Evolutionary conservation across 2,113 vertebrate genomes (phyloP).

Genomic region (Tor tambroides): DNA sequence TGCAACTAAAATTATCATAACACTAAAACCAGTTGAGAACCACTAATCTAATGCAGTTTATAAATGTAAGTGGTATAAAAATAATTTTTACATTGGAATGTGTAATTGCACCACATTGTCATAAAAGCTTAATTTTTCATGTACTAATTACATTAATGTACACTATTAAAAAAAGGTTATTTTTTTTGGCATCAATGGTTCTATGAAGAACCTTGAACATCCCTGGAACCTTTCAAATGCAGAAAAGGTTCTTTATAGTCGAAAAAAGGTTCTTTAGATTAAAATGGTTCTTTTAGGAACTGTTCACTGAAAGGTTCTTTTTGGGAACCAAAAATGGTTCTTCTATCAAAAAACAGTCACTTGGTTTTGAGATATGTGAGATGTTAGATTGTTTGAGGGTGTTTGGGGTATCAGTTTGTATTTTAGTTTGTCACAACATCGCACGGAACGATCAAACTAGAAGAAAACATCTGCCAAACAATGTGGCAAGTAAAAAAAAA

Average conservation of each 20-base stretch:
- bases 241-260: no score
- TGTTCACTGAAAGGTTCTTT: no score
- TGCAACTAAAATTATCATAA: no score
- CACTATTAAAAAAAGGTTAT: no score
- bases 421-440: not conserved
- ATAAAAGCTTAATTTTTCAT: not conserved
- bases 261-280: no score
- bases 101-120: not conserved
- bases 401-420: not conserved
- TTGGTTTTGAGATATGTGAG: not conserved
- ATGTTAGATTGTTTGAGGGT: not conserved
- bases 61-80: not conserved
- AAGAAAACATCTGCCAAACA: constrained; percentile 13
- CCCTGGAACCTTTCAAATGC: no score
- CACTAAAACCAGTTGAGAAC: not conserved
- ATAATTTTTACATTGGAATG: not conserved
- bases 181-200: no score
- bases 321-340: no score
- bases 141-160: not conserved
- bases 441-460: not conserved
- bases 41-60: not conserved
- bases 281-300: no score
- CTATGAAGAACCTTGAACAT: no score
- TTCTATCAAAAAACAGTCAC: not conserved
- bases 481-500: not conserved